Evolutionary conservation across 2,797 vertebrate species (phyloP), one percentile per base, ranked within the genome.

Genomic region (Centroberyx gerrardi): DNA sequence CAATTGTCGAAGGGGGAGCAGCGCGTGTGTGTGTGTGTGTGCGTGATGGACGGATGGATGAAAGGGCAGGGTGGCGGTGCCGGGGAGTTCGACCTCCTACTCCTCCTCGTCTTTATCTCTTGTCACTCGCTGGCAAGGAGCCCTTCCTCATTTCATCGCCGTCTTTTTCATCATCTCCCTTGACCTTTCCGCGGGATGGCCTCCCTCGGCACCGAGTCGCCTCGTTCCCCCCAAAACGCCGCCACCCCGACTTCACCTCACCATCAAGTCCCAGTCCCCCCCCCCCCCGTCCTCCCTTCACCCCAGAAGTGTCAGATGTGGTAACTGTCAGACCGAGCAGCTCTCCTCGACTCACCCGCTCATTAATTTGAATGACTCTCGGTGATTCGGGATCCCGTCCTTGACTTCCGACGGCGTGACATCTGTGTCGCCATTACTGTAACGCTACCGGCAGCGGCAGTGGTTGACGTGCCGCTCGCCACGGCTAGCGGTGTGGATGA

Each of bases 321-420:
- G 42, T 81, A 56, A 70, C 64, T 81, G 71, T 89, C 87, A 88
- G 68, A 44, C 22, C 10, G n/a, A 64, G 49, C 31, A 67, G 62
- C 69, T 82, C 66, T 48, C 59, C 60, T 22, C 4, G 17, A 68
- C 51, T 79, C 84, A 78, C 56, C 75, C 44, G 5, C 78, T 87
- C 72, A 67, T 89, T 92, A 81, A 80, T 90, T 80, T 64, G 73
- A 84, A 79, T 63, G 49, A 44, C 61, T 73, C 27, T 38, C 9
- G 0, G 18, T 65, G 64, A 56, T 48, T 56, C 2, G 13, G n/a
- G 0, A 28, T 73, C 58, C 18, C 18, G 59, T 66, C 80, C 51
- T 72, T 46, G 40, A 60, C 15, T 68, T 72, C 1, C 0, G 22
- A 1, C 3, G 33, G 4, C 33, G 33, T 1, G 33, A 33, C 42